Percentiles rank a stretch among this genome's conserved stretches.
These are phyloP conservation scores for Lutjanus argentimaculatus DNA, from an alignment of 2,797 vertebrate species.

Conservation along the genomic window DNA sequence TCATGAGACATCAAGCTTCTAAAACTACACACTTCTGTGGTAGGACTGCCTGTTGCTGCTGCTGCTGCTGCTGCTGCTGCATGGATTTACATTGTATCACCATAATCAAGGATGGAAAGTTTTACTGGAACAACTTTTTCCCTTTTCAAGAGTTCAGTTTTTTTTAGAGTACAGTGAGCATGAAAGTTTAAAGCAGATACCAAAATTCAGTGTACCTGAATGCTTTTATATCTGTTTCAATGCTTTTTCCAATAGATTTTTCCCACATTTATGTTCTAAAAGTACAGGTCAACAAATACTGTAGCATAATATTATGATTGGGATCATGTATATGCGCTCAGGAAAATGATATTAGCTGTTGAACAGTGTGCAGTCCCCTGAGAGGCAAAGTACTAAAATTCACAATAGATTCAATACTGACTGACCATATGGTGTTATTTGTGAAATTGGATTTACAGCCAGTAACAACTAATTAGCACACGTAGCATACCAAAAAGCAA, in stretches of 20 bases:
- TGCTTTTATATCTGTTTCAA: background rate
- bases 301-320: background rate
- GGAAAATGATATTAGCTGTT: background rate
- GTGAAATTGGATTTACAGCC: background rate
- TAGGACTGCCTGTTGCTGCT: background rate
- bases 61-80: background rate
- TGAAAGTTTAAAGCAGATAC: background rate
- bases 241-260: background rate
- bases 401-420: background rate
- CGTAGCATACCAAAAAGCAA: background rate
- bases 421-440: background rate
- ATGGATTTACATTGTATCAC: conserved; percentile 43
- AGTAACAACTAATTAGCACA: background rate
- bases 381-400: background rate
- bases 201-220: background rate
- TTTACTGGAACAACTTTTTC: conserved; percentile 5
- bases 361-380: background rate
- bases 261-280: background rate
- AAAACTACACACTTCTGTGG: conserved; percentile 18
- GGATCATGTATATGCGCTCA: background rate
- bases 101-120: conserved; percentile 37
- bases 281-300: background rate
- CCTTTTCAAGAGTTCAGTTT: background rate
- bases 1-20: conserved; percentile 14
- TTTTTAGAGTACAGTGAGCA: background rate